A percentile compares a stretch with the other conserved stretches of the same genome.
phyloP scores from a whole-genome alignment of 2,888 invertebrate genomes.

The Lissonota sp. region DNA sequence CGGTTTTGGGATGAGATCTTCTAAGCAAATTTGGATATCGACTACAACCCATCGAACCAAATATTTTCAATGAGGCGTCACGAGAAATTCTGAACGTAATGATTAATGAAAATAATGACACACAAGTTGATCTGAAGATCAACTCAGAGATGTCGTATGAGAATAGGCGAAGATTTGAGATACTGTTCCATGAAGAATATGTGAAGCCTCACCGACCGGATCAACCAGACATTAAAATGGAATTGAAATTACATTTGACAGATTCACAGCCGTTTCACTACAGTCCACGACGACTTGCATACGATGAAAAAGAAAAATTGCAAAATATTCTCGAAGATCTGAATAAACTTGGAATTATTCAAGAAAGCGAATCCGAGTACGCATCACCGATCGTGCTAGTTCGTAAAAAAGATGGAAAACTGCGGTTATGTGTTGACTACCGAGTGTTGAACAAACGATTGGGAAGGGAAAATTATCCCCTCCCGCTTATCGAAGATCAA shows the following conservation, averaged over 20 bases:
- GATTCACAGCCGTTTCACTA: conserved; percentile 31
- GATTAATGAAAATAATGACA: too few species aligned
- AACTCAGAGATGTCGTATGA: too few species aligned
- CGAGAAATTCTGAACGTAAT: too few species aligned
- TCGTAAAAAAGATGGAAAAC: conserved; percentile 42
- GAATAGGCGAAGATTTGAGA: too few species aligned
- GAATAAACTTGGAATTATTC: background rate
- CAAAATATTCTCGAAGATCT: conserved; percentile 21
- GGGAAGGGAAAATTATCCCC: too few species aligned
- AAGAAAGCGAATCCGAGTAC: conserved; percentile 45
- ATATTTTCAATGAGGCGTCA: too few species aligned
- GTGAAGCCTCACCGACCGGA: too few species aligned
- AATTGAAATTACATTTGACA: conserved; percentile 30
- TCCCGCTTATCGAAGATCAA: conserved; percentile 55
- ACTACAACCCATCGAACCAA: background rate
- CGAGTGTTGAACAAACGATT: conserved; percentile 48
- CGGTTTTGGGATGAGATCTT: conserved; percentile 19
- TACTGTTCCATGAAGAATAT: too few species aligned
- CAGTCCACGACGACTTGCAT: conserved; percentile 38
- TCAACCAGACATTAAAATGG: conserved; percentile 3
- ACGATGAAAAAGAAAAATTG: conserved; percentile 24
- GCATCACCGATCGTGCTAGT: conserved; percentile 46
- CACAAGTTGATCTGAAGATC: too few species aligned
- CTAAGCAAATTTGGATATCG: conserved; percentile 26
- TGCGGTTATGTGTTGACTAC: conserved; percentile 58